A percentile compares a stretch with the other conserved stretches of the same genome.
Conservation (phyloP, 2,888 invertebrate genomes). For the Bedellia somnulentella region DNA sequence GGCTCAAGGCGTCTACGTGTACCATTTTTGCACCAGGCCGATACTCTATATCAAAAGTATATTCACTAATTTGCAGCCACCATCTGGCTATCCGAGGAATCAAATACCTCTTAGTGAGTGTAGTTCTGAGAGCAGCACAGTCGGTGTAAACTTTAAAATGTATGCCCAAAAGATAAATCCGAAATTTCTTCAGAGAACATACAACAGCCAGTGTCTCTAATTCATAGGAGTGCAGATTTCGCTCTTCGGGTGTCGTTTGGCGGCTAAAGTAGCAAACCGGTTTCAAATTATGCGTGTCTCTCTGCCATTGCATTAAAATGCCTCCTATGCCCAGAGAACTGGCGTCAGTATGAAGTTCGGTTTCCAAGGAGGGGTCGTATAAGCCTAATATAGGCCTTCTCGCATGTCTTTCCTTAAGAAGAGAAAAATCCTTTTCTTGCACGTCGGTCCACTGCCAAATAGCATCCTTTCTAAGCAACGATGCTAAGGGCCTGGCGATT, state of each 20-base stretch:
- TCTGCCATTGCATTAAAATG: conserved; percentile 14
- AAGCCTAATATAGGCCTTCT: conserved; percentile 8
- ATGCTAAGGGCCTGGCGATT: conserved; percentile 12
- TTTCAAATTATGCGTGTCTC: conserved; percentile 12
- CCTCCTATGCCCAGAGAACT: conserved; percentile 15
- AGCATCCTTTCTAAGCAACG: conserved; percentile 10
- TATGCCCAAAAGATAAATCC: conserved; percentile 17
- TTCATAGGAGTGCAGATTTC: conserved; percentile 18
- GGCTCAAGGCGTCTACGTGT: conserved; percentile 16
- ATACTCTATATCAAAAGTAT: conserved; percentile 17
- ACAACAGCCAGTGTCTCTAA: conserved; percentile 24
- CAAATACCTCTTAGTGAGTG: conserved; percentile 15
- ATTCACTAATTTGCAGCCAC: conserved; percentile 18
- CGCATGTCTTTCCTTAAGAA: conserved; percentile 8
- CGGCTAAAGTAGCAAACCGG: conserved; percentile 18
- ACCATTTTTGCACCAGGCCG: conserved; percentile 15
- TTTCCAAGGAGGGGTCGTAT: conserved; percentile 10
- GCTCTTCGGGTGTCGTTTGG: conserved; percentile 16
- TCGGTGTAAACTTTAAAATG: conserved; percentile 18
- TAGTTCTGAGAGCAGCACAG: conserved; percentile 9
- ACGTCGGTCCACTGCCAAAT: conserved; percentile 9
- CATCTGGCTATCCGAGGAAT: conserved; percentile 18
- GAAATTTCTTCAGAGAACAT: conserved; percentile 17
- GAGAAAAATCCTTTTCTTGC: conserved; percentile 8
- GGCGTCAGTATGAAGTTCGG: conserved; percentile 19